These are phyloP conservation scores for Darevskia nairensis DNA, from an alignment of 2,797 vertebrate species.

Conservation along the genomic window DNA sequence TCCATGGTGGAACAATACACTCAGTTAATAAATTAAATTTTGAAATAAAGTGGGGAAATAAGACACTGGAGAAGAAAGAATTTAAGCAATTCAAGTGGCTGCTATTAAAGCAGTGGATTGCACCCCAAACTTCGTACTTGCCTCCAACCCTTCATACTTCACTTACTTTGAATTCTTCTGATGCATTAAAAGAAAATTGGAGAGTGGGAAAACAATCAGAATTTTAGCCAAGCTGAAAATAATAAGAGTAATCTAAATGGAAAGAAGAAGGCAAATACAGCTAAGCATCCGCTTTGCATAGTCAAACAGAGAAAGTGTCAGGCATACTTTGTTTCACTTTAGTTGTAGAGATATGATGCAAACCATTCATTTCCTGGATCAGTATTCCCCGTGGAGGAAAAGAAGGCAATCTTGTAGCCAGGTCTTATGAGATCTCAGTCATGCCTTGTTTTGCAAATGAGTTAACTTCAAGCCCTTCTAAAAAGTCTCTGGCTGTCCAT, in stretches of 20 bases:
- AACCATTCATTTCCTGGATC: constrained; percentile 7
- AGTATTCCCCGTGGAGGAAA: neutral
- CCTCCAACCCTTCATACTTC: neutral
- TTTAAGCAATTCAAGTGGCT: neutral
- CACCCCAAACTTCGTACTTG: neutral
- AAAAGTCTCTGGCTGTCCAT: constrained; percentile 36
- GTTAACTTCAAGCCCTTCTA: neutral
- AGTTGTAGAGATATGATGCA: neutral
- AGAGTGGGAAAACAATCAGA: neutral
- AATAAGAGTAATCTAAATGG: constrained; percentile 26
- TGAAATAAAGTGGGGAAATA: neutral
- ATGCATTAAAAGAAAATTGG: constrained; percentile 7
- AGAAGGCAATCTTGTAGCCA: constrained; percentile 8
- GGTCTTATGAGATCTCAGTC: neutral
- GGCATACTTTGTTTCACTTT: neutral
- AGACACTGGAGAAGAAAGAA: neutral
- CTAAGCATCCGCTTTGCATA: neutral
- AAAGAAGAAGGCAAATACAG: constrained; percentile 35
- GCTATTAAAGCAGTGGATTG: fast-evolving
- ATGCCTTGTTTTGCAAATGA: constrained; percentile 32
- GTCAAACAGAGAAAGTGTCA: constrained; percentile 10
- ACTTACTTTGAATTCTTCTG: constrained; percentile 21
- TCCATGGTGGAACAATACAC: constrained; percentile 13
- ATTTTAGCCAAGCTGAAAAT: constrained; percentile 40
- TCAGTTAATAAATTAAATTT: neutral